Evolutionary conservation across 2,888 invertebrate species (phyloP).

Genomic region (Stenotaenia linearis): DNA sequence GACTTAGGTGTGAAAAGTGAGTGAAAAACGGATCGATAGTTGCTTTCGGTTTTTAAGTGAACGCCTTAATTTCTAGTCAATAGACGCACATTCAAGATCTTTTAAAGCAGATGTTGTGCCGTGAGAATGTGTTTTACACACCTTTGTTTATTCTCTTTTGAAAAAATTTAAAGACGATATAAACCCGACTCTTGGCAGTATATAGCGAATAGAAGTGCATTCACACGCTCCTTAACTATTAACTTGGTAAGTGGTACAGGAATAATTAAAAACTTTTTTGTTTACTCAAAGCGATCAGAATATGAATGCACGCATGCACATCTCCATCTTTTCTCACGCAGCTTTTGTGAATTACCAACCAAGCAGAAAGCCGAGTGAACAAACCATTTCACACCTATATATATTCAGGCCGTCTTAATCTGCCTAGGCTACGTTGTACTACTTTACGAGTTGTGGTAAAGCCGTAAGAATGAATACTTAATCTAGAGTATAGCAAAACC

Average conservation of each 20-base stretch:
- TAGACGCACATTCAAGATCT: not conserved
- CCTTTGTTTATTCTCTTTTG: too few species aligned
- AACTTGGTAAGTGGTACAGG: not conserved
- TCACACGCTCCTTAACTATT: too few species aligned
- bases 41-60: not conserved
- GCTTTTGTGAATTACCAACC: not conserved
- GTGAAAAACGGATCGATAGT: conserved; percentile 3
- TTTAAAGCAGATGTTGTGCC: not conserved
- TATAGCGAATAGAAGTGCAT: too few species aligned
- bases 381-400: conserved; percentile 16
- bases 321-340: not conserved
- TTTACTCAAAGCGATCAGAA: not conserved
- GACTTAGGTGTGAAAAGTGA: conserved; percentile 7
- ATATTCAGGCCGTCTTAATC: not conserved
- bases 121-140: too few species aligned
- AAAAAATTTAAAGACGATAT: too few species aligned
- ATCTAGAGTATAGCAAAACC: too few species aligned
- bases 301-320: not conserved
- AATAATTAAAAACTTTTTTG: not conserved
- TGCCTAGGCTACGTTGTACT: not conserved
- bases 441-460: not conserved
- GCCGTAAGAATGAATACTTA: not conserved
- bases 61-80: not conserved
- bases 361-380: not conserved
- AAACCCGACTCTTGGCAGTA: too few species aligned